Evolutionary conservation across 2,888 invertebrate genomes (phyloP).

Genomic region (Pharmacophagus antenor): DNA sequence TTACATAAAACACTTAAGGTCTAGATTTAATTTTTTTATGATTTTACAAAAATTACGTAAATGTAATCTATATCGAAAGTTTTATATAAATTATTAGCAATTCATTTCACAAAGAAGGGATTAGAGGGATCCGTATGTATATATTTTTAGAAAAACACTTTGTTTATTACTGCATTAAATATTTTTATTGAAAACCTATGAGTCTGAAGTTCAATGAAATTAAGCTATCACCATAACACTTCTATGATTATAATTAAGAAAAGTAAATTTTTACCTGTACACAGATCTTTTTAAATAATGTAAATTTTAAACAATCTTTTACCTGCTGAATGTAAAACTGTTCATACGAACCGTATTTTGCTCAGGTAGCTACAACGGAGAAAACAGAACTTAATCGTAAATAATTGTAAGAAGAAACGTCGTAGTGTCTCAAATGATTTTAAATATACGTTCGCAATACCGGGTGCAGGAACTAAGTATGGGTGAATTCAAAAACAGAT

Average conservation of each 20-base stretch:
- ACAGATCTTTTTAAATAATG: neutral
- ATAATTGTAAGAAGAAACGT: constrained; percentile 17
- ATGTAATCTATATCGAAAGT: too few species aligned
- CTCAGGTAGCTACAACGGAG: constrained; percentile 14
- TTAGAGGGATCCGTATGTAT: too few species aligned
- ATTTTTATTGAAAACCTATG: too few species aligned
- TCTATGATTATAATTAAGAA: neutral
- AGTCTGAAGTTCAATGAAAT: neutral
- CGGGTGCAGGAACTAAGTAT: constrained; percentile 8
- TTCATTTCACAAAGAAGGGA: too few species aligned
- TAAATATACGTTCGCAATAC: constrained; percentile 11
- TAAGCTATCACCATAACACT: neutral
- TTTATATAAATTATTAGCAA: too few species aligned
- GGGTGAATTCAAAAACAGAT: constrained; percentile 26
- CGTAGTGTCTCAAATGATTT: constrained; percentile 11
- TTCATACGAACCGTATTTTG: constrained; percentile 4
- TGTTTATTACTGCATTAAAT: too few species aligned
- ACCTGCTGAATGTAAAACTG: constrained; percentile 19
- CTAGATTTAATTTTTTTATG: too few species aligned
- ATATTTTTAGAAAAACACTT: too few species aligned
- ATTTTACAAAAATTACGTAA: too few species aligned
- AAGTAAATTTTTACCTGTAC: neutral
- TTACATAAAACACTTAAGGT: too few species aligned
- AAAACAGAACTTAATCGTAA: constrained; percentile 13
- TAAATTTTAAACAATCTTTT: constrained; percentile 8